phyloP scores from a whole-genome alignment of 2,797 vertebrate species.

The Hippocampus kuda region DNA sequence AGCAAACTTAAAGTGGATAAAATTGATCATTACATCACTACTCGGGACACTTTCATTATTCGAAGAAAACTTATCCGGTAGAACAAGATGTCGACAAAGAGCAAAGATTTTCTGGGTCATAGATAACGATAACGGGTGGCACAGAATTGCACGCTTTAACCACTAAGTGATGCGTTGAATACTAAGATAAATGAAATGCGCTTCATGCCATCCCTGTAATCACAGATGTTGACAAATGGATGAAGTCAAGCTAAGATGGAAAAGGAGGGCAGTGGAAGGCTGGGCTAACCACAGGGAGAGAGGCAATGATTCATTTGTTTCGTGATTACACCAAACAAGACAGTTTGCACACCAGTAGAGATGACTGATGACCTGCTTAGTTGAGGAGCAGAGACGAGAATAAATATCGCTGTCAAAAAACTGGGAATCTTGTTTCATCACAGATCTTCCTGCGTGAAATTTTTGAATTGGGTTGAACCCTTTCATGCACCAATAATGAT shows the following conservation, averaged over 20 bases:
- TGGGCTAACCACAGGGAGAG: not conserved
- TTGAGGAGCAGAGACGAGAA: not conserved
- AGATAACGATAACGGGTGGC: not conserved
- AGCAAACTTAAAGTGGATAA: too few relatives aligned
- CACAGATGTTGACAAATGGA: slow-evolving; percentile 9
- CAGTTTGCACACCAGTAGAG: not conserved
- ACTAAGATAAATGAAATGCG: slow-evolving; percentile 20
- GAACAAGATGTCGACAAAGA: not conserved
- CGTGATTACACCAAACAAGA: not conserved
- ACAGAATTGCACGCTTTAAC: slow-evolving; percentile 11
- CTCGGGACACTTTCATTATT: not conserved
- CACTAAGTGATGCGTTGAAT: slow-evolving; percentile 22
- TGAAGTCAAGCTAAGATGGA: not conserved
- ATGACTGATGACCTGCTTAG: not conserved
- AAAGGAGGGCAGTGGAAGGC: not conserved
- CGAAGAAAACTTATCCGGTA: not conserved
- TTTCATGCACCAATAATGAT: too few relatives aligned
- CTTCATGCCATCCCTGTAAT: slow-evolving; percentile 16
- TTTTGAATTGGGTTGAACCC: not conserved
- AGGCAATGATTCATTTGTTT: not conserved
- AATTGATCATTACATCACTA: too few relatives aligned
- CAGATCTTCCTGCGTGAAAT: not conserved
- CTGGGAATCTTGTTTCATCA: not conserved
- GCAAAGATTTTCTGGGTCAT: not conserved
- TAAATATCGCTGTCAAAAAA: not conserved